Conservation (phyloP, 2,113 vertebrate species). For the Rhinichthys klamathensis region DNA sequence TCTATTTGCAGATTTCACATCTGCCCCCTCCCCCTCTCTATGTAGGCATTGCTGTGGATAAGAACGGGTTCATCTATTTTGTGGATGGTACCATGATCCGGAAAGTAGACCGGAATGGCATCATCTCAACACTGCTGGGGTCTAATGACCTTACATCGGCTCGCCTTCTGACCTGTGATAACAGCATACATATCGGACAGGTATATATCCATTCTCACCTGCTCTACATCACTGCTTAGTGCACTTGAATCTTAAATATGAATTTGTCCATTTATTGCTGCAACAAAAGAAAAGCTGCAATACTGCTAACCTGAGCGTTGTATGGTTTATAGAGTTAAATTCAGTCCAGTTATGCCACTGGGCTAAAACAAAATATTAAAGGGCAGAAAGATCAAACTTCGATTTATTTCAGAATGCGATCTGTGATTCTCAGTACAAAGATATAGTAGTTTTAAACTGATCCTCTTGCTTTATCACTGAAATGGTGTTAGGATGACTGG, state of each 20-base stretch:
- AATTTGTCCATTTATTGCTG: not conserved
- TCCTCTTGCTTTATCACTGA: not conserved
- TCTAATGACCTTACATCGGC: constrained; percentile 97
- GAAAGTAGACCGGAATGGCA: constrained; percentile 96
- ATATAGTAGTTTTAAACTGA: not conserved
- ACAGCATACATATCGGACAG: constrained; percentile 99
- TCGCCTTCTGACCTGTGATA: constrained; percentile 94
- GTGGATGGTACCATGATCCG: constrained; percentile 98
- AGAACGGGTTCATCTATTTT: constrained; percentile 96
- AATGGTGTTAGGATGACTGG: not conserved
- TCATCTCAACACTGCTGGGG: constrained; percentile 96
- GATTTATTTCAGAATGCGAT: constrained; percentile 12
- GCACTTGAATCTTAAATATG: not conserved
- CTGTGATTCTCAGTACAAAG: constrained; percentile 7
- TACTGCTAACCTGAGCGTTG: not conserved
- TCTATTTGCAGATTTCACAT: constrained; percentile 37
- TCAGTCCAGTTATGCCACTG: constrained; percentile 20
- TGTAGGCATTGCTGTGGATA: constrained; percentile 94
- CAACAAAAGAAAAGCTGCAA: not conserved
- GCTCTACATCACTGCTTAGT: not conserved
- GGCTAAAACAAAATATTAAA: constrained; percentile 3
- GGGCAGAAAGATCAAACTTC: constrained; percentile 5
- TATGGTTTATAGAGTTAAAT: not conserved
- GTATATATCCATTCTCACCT: constrained; percentile 67
- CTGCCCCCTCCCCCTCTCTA: constrained; percentile 11